These are phyloP conservation scores for Oryzaephilus surinamensis DNA, from an alignment of 1,140 invertebrate genomes.

Conservation along the genomic window DNA sequence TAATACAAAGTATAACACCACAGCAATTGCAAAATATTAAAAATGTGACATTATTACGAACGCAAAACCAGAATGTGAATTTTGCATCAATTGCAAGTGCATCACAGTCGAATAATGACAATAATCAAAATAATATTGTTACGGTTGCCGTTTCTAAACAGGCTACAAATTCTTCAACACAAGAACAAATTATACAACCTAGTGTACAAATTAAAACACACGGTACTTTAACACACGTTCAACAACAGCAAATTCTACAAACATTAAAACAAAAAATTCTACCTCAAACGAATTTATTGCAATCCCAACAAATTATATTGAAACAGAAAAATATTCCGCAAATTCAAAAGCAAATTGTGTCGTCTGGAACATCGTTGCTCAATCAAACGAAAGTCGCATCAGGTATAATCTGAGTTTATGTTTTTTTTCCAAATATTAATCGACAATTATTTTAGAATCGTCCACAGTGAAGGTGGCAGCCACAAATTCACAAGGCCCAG, in stretches of 20 bases:
- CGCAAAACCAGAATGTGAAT: constrained; percentile 10
- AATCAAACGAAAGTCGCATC: constrained; percentile 4
- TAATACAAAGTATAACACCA: constrained; percentile 28
- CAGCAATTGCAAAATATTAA: constrained; percentile 31
- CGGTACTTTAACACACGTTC: constrained; percentile 33
- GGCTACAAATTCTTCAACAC: too few species aligned
- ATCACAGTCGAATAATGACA: constrained; percentile 10
- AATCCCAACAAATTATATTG: constrained; percentile 26
- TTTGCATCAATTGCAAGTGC: constrained; percentile 2
- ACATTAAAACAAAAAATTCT: constrained; percentile 35
- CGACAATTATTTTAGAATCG: constrained; percentile 5
- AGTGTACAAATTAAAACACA: constrained; percentile 25
- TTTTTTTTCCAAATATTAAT: neutral
- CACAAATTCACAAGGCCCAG: constrained; percentile 23
- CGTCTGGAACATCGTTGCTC: constrained; percentile 4
- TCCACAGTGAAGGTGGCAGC: constrained; percentile 13
- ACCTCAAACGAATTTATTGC: constrained; percentile 24
- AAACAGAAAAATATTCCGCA: constrained; percentile 28
- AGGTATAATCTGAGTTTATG: neutral
- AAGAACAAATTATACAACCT: too few species aligned
- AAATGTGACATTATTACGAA: constrained; percentile 28
- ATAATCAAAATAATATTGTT: constrained; percentile 4
- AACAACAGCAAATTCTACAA: constrained; percentile 39
- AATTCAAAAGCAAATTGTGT: constrained; percentile 16
- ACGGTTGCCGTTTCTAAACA: constrained; percentile 14